Conservation (phyloP, 2,113 vertebrate genomes). For the Hystrix cristata region DNA sequence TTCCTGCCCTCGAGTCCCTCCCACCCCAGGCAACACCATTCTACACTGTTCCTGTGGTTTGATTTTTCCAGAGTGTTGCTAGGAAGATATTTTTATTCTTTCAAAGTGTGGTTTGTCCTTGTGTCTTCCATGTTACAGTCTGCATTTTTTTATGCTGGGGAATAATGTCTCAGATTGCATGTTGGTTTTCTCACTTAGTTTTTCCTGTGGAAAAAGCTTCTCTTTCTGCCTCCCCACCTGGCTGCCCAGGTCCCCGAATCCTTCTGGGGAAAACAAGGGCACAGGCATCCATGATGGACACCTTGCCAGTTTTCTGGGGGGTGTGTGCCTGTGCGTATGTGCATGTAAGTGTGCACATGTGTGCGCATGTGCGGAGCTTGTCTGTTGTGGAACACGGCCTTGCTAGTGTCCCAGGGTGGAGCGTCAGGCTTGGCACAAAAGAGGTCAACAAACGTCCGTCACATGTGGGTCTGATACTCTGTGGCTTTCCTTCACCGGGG, state of each 20-base stretch:
- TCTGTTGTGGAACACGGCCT: neutral
- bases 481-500: neutral
- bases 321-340: fast-evolving
- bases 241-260: neutral
- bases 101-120: neutral
- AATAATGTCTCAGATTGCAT: neutral
- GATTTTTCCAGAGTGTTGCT: neutral
- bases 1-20: neutral
- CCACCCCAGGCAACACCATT: neutral
- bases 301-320: neutral
- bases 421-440: neutral
- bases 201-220: neutral
- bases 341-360: too few species aligned
- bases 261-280: neutral
- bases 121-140: neutral
- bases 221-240: neutral
- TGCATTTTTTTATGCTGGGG: neutral
- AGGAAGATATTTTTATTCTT: neutral
- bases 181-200: neutral
- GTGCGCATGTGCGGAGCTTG: neutral
- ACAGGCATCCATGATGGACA: fast-evolving
- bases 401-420: neutral
- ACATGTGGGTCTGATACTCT: too few species aligned
- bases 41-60: neutral
- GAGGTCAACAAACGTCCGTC: fast-evolving